Conservation (phyloP, 2,888 invertebrate genomes). For the Girardia tigrina region DNA sequence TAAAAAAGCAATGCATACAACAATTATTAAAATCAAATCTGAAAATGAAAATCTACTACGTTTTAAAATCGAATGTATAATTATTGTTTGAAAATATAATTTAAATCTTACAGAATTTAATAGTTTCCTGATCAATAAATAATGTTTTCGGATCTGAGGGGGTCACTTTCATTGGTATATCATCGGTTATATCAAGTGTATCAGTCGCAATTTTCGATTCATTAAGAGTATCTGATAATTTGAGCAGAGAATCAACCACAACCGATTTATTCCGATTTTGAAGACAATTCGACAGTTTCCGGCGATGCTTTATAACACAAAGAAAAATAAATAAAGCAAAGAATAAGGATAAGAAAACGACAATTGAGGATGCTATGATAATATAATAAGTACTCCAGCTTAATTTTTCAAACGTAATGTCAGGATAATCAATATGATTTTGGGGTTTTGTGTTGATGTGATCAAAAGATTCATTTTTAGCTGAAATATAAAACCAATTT, state of each 20-base stretch:
- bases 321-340: constrained; percentile 6
- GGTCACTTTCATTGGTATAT: background rate
- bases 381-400: background rate
- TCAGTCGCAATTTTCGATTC: background rate
- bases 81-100: no score
- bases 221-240: constrained; percentile 17
- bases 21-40: no score
- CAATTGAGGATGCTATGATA: background rate
- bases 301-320: constrained; percentile 1
- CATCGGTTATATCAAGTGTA: background rate
- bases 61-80: no score
- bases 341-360: constrained; percentile 4
- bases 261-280: background rate
- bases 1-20: no score
- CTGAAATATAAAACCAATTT: background rate
- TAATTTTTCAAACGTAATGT: background rate
- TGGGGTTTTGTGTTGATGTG: background rate
- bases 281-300: background rate
- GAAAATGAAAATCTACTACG: no score
- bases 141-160: background rate
- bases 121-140: constrained; percentile 19
- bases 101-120: constrained; percentile 16
- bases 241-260: constrained; percentile 19
- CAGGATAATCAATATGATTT: constrained; percentile 17
- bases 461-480: background rate